These are phyloP conservation scores for Encarsia formosa DNA, from an alignment of 2,888 invertebrate species.

Conservation along the genomic window DNA sequence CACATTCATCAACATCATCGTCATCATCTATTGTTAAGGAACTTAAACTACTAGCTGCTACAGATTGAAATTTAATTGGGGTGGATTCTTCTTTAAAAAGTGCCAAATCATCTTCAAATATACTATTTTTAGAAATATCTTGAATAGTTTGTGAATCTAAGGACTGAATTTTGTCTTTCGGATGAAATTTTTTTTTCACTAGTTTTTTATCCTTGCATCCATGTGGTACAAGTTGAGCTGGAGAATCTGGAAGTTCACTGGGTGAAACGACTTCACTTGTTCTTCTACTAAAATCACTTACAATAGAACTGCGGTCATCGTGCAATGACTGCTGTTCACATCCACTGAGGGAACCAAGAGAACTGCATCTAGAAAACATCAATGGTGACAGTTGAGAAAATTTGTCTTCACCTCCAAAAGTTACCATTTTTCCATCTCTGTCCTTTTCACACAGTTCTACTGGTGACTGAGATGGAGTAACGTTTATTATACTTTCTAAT, in stretches of 20 bases:
- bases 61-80: slow-evolving; percentile 70
- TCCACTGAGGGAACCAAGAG: slow-evolving; percentile 84
- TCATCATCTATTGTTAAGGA: slow-evolving; percentile 82
- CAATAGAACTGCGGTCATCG: slow-evolving; percentile 79
- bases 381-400: slow-evolving; percentile 88
- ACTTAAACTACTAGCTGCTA: slow-evolving; percentile 80
- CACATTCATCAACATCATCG: slow-evolving; percentile 16
- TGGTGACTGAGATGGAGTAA: slow-evolving; percentile 26
- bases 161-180: slow-evolving; percentile 11
- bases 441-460: slow-evolving; percentile 9
- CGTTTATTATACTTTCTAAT: slow-evolving; percentile 25
- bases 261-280: slow-evolving; percentile 85
- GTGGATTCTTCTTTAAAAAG: slow-evolving; percentile 84
- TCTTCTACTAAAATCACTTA: slow-evolving; percentile 79
- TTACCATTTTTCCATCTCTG: slow-evolving; percentile 57
- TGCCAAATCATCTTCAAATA: slow-evolving; percentile 74
- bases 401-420: slow-evolving; percentile 61
- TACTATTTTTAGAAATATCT: slow-evolving; percentile 49
- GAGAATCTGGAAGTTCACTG: slow-evolving; percentile 92
- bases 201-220: slow-evolving; percentile 51
- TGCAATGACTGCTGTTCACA: slow-evolving; percentile 77
- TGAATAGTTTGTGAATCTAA: slow-evolving; percentile 5
- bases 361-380: slow-evolving; percentile 93
- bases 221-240: slow-evolving; percentile 76
- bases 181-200: slow-evolving; percentile 10